Percentiles rank a stretch among this genome's conserved stretches.
These are phyloP conservation scores for Mizuhopecten yessoensis DNA, from an alignment of 1,140 invertebrate genomes.

Conservation along the genomic window DNA sequence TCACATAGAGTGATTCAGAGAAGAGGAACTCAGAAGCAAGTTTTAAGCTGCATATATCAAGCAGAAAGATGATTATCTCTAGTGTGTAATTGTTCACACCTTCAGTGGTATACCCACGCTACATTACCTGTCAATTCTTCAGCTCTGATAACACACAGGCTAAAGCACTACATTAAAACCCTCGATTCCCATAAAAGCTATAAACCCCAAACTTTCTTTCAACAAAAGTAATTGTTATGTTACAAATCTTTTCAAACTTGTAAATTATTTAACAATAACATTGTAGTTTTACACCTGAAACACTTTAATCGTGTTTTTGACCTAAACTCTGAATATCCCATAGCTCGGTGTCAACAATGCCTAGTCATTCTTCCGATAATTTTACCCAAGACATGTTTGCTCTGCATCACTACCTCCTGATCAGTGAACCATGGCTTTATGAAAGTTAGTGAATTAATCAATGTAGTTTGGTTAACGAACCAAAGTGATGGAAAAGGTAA, in stretches of 20 bases:
- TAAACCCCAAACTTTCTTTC: background rate
- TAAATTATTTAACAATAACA: background rate
- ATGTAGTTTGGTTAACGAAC: constrained; percentile 32
- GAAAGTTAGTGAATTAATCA: constrained; percentile 39
- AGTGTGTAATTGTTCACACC: background rate
- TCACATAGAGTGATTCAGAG: constrained; percentile 2
- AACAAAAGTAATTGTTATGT: background rate
- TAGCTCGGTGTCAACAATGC: background rate
- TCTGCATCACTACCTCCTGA: background rate
- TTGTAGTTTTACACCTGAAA: background rate
- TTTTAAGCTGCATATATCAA: background rate
- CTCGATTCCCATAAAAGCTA: background rate
- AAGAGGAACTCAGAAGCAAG: background rate
- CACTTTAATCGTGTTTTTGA: constrained; percentile 14
- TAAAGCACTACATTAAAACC: background rate
- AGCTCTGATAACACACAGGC: background rate
- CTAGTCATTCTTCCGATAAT: constrained; percentile 18
- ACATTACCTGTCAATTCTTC: background rate
- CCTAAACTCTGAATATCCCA: background rate
- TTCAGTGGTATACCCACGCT: background rate
- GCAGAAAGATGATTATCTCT: constrained; percentile 25
- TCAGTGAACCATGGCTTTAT: constrained; percentile 17
- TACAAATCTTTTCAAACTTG: background rate
- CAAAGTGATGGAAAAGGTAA: background rate
- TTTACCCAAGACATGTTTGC: background rate